Conservation (phyloP, 2,113 vertebrate species). For the Petrocephalus microphthalmus region DNA sequence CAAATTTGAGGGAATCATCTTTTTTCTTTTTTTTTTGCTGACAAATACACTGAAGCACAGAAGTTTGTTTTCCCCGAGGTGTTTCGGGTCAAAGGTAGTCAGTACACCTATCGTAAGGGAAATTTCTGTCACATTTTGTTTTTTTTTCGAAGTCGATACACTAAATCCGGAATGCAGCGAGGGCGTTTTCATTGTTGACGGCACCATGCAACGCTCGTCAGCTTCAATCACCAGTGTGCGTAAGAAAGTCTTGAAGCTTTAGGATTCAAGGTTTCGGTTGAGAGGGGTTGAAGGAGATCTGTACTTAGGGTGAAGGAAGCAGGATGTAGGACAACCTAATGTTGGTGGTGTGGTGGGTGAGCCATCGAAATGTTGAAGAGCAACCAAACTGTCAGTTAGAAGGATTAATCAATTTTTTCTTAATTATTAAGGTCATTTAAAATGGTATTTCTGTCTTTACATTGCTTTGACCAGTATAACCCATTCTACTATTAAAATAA, state of each 20-base stretch:
- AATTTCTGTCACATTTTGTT: background rate
- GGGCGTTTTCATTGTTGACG: background rate
- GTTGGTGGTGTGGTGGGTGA: background rate
- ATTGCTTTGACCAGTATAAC: background rate
- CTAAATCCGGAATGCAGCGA: background rate
- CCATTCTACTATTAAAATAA: background rate
- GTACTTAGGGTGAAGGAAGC: background rate
- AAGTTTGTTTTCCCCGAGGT: background rate
- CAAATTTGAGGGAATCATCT: background rate
- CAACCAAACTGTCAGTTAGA: background rate
- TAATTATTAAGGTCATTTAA: background rate
- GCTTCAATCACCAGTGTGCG: background rate
- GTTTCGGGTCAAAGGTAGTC: background rate
- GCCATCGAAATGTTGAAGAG: background rate
- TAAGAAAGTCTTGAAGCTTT: background rate
- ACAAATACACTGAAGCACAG: background rate
- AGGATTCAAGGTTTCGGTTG: background rate
- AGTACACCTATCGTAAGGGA: background rate
- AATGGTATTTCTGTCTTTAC: background rate
- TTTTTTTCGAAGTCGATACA: background rate
- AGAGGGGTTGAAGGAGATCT: background rate
- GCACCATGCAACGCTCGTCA: background rate
- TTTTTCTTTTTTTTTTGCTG: background rate
- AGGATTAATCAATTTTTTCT: background rate
- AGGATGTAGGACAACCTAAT: background rate